These are phyloP conservation scores for Colletes collaris DNA, from an alignment of 2,888 invertebrate genomes.

Conservation along the genomic window DNA sequence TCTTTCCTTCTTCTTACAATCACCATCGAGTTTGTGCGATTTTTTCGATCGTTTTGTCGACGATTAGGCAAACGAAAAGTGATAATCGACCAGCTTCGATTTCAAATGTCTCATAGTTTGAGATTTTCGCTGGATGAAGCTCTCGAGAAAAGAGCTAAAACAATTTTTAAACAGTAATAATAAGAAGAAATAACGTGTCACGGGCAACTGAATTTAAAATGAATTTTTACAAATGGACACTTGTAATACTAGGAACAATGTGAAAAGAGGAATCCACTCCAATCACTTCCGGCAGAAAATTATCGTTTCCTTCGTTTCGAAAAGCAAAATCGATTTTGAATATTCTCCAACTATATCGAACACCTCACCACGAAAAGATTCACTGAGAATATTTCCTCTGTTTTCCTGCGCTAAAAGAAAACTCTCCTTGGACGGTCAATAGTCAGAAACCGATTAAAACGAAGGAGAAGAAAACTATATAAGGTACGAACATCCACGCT, in stretches of 20 bases:
- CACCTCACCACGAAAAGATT: constrained; percentile 29
- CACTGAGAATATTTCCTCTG: constrained; percentile 40
- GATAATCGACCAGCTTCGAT: constrained; percentile 5
- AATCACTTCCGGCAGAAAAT: constrained; percentile 45
- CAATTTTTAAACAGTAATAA: constrained; percentile 1
- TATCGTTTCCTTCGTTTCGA: constrained; percentile 60
- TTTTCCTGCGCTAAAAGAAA: constrained; percentile 36
- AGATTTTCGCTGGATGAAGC: not conserved
- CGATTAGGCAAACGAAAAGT: not conserved
- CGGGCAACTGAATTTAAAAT: constrained; percentile 68
- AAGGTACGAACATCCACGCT: not conserved
- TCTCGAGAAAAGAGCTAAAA: not conserved
- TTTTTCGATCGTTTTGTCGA: too few relatives aligned
- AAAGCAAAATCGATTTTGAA: not conserved
- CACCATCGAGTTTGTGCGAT: not conserved
- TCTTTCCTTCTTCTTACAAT: not conserved
- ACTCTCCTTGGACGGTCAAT: constrained; percentile 9
- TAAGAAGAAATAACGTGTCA: constrained; percentile 51
- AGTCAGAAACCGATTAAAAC: not conserved
- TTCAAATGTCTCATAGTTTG: constrained; percentile 1
- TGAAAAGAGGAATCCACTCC: constrained; percentile 32
- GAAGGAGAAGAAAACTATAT: constrained; percentile 6
- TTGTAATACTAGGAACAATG: constrained; percentile 22
- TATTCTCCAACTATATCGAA: constrained; percentile 30
- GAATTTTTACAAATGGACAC: constrained; percentile 58